Evolutionary conservation across 2,888 invertebrate genomes (phyloP), one percentile per base, ranked within the genome.

Genomic region (Orthonevra nobilis): DNA sequence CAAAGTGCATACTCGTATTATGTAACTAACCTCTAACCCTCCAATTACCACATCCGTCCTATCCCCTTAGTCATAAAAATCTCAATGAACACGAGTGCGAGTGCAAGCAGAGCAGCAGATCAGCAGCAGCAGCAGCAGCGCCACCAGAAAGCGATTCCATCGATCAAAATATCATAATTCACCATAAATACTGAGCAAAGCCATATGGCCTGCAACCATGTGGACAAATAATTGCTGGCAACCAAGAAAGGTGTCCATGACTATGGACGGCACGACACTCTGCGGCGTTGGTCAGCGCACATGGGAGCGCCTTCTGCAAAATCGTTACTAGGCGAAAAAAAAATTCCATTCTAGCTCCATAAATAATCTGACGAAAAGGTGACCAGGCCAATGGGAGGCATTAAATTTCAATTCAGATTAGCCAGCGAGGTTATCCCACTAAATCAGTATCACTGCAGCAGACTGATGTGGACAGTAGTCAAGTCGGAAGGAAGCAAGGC

Each of bases 81-180:
- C n/a, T n/a, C n/a, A n/a, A n/a, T n/a, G n/a, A n/a, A n/a, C 23
- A 7, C 10, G n/a, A 14, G 48, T 6, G 36, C 10, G 19, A 6
- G 12, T 7, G 40, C 10, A 23, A 2, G 42, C 12, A n/a, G 5
- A 34, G 2, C 50, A 36, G 30, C 17, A 5, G 23, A 4, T 4
- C 23, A 5, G 23, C 5, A 23, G 3, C 23, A 23, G 23, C 26
- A 32, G n/a, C n/a, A n/a, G 26, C 9, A 58, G 46, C 34, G 44
- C 44, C 32, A 26, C 44, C 32, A 60, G 15, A 48, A 23, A 50
- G 26, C 36, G 60, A 72, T 79, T 79, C 54, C 40, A 79, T 79
- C 73, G 73, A 79, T 73, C 79, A 79, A 73, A 73, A 79, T 79
- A 61, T 79, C 79, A 79, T 79, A 79, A 79, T 73, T 79, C 79